Evolutionary conservation across 2,113 vertebrate genomes (phyloP), one percentile per base, ranked within the genome.

Genomic region (Emydocephalus ijimae): DNA sequence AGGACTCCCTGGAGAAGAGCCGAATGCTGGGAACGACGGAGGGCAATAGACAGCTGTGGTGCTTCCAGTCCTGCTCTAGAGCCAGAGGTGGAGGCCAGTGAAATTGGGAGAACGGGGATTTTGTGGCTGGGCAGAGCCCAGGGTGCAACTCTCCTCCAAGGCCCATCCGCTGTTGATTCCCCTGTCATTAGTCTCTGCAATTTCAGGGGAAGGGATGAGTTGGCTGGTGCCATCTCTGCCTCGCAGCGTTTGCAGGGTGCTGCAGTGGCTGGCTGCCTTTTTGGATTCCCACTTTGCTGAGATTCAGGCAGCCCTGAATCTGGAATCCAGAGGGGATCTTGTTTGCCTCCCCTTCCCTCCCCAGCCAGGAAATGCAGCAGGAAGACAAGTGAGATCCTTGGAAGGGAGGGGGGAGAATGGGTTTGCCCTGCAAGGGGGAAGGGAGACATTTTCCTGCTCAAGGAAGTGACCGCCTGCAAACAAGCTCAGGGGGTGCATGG

Each of bases 111-210:
- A 39, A 4, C 1, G 89, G 7, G 23, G 50, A 86, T 23, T 92
- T 1, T 11, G 85, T 89, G 52, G 87, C 91, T 81, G 0, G 39
- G 59, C 43, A 74, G 85, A 3, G 23, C 23, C 45, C 85, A 87
- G 43, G 85, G 50, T 5, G 4, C 1, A 0, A 0, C 14, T 2
- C 1, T 45, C 14, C 20, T 64, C 48, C 24, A 9, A 9, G 11
- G 0, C 2, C 0, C 21, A 4, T 14, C n/a, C 12, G 1, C 11
- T 3, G 1, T 14, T 50, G 29, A 54, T 39, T 81, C 20, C 29
- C 64, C n/a, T 43, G 50, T 26, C 18, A 90, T 81, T 90, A 81
- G 39, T 2, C n/a, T 69, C 74, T 21, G 6, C 5, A n/a, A 34
- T 52, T 24, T 21, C 69, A 21, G 90, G 20, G 5, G 18, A 54